These are phyloP conservation scores for Caenorhabditis sp. DNA, from an alignment of 2,888 invertebrate species.

Conservation along the genomic window DNA sequence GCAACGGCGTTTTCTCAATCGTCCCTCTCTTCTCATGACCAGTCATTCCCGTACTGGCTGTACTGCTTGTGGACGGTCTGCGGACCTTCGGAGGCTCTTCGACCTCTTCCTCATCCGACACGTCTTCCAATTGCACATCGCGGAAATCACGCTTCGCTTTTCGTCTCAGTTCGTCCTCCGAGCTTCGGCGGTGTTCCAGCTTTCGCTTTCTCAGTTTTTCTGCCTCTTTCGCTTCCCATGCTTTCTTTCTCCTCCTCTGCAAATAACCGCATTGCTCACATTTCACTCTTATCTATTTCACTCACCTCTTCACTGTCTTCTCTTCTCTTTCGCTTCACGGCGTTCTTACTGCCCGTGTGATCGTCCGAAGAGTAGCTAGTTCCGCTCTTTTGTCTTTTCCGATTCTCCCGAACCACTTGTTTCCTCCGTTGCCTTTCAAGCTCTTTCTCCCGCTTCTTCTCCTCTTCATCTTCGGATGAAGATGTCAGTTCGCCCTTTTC, in stretches of 20 bases:
- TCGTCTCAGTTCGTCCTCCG: constrained; percentile 23
- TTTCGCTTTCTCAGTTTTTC: constrained; percentile 32
- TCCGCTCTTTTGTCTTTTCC: constrained; percentile 30
- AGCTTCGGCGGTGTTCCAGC: constrained; percentile 10
- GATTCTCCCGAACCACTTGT: constrained; percentile 13
- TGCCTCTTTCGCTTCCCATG: constrained; percentile 2
- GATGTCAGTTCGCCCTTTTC: constrained; percentile 32
- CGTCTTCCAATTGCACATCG: constrained; percentile 34
- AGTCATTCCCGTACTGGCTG: not conserved
- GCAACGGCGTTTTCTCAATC: constrained; percentile 24
- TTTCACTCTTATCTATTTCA: too few species aligned
- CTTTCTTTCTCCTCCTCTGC: not conserved
- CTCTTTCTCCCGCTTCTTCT: not conserved
- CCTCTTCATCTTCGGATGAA: constrained; percentile 30
- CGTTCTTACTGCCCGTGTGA: constrained; percentile 6
- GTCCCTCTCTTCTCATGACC: too few species aligned
- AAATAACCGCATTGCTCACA: too few species aligned
- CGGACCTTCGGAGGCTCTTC: constrained; percentile 5
- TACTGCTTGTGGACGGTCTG: constrained; percentile 23
- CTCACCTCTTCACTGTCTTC: not conserved
- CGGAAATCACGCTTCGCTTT: constrained; percentile 30
- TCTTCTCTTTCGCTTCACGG: constrained; percentile 3
- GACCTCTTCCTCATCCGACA: constrained; percentile 36
- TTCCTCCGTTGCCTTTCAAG: not conserved
- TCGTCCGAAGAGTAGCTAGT: constrained; percentile 40